Evolutionary conservation across 2,888 invertebrate genomes (phyloP).

Genomic region (Anoncus sp.): DNA sequence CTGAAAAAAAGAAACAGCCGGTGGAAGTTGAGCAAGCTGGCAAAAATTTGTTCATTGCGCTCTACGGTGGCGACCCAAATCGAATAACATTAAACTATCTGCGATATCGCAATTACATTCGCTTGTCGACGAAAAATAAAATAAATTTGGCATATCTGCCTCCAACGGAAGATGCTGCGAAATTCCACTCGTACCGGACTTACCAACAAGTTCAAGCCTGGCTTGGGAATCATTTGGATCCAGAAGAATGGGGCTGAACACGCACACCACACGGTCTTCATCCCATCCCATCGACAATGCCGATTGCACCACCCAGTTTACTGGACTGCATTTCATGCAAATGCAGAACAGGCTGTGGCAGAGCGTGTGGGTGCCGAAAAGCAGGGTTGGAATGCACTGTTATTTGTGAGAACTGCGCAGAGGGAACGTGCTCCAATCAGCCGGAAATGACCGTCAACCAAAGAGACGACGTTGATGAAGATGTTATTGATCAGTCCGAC

Average conservation of each 20-base stretch:
- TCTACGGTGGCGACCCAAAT: not conserved
- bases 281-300: not conserved
- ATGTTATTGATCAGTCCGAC: too few species aligned
- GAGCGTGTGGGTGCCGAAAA: too few species aligned
- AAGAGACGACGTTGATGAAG: too few species aligned
- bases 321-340: not conserved
- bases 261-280: slow-evolving; percentile 1
- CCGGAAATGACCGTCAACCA: too few species aligned
- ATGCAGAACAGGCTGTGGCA: slow-evolving; percentile 4
- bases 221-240: not conserved
- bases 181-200: slow-evolving; percentile 47
- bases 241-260: slow-evolving; percentile 1
- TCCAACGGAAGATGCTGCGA: slow-evolving; percentile 49
- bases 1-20: not conserved
- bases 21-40: not conserved
- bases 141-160: slow-evolving; percentile 43
- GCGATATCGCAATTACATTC: not conserved
- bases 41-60: not conserved
- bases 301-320: not conserved
- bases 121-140: slow-evolving; percentile 6
- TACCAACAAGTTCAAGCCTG: slow-evolving; percentile 55
- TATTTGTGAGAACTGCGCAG: too few species aligned
- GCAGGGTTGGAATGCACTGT: too few species aligned
- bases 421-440: slow-evolving; percentile 1
- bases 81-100: not conserved